Conservation (phyloP, 2,888 invertebrate genomes). For the Meliscaeva auricollis region DNA sequence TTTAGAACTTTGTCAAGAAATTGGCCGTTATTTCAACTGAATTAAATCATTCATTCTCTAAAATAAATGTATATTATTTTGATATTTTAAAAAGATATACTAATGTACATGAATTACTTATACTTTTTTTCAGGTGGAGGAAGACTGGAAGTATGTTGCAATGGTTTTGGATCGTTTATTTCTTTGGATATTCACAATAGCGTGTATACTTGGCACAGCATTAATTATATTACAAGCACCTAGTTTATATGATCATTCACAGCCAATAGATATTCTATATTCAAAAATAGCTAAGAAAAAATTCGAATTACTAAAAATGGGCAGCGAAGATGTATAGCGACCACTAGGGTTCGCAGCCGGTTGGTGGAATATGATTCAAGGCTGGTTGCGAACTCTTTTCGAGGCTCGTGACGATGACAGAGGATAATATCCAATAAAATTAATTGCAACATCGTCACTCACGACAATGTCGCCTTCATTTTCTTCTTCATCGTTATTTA, state of each 20-base stretch:
- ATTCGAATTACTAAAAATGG: constrained; percentile 94
- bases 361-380: constrained; percentile 89
- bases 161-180: constrained; percentile 98
- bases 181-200: constrained; percentile 97
- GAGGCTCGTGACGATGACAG: constrained; percentile 86
- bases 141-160: constrained; percentile 99
- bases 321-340: constrained; percentile 86
- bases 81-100: background rate
- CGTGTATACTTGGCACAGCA: constrained; percentile 95
- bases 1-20: too few species aligned
- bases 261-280: constrained; percentile 95
- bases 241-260: constrained; percentile 94
- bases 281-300: constrained; percentile 97
- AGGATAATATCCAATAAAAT: constrained; percentile 81
- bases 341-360: constrained; percentile 85
- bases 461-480: constrained; percentile 58
- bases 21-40: too few species aligned
- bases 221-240: constrained; percentile 96
- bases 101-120: background rate
- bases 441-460: constrained; percentile 56
- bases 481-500: constrained; percentile 71
- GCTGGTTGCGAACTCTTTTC: constrained; percentile 88
- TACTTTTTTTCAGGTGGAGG: constrained; percentile 91
- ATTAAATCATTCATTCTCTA: constrained; percentile 16
- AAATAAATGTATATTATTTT: background rate